Evolutionary conservation across 2,797 vertebrate genomes (phyloP).

Genomic region (Harpagifer antarcticus): DNA sequence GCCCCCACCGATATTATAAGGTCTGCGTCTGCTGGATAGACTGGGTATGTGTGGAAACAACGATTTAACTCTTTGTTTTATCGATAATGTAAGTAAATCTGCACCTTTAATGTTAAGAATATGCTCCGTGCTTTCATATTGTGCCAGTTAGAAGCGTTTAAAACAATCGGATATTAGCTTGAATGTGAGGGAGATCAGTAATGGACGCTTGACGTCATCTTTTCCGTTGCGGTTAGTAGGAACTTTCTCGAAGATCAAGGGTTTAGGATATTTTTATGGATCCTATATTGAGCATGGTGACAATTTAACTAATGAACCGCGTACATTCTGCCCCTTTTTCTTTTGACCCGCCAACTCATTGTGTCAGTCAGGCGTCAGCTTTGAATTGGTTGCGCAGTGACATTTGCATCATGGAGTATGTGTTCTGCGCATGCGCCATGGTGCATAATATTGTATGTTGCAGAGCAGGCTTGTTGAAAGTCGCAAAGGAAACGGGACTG

Average conservation of each 20-base stretch:
- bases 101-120: conserved; percentile 14
- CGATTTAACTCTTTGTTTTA: conserved; percentile 44
- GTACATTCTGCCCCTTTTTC: neutral
- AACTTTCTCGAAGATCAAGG: conserved; percentile 84
- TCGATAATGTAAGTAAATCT: conserved; percentile 36
- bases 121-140: neutral
- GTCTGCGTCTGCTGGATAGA: conserved; percentile 74
- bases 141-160: conserved; percentile 1
- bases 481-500: conserved; percentile 58
- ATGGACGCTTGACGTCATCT: conserved; percentile 86
- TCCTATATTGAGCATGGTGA: neutral
- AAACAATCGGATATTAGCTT: conserved; percentile 1
- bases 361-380: conserved; percentile 15
- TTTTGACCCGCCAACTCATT: conserved; percentile 23
- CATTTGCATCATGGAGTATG: conserved; percentile 79
- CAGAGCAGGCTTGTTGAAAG: conserved; percentile 76
- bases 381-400: conserved; percentile 85
- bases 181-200: conserved; percentile 55
- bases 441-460: conserved; percentile 77
- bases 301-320: neutral
- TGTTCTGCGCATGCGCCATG: conserved; percentile 81
- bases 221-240: conserved; percentile 84
- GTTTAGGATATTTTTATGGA: conserved; percentile 13
- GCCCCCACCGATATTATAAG: conserved; percentile 73
- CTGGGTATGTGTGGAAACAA: conserved; percentile 70